These are phyloP conservation scores for Malurus alboscapulatus DNA, from an alignment of 2,113 vertebrate genomes.

Conservation along the genomic window DNA sequence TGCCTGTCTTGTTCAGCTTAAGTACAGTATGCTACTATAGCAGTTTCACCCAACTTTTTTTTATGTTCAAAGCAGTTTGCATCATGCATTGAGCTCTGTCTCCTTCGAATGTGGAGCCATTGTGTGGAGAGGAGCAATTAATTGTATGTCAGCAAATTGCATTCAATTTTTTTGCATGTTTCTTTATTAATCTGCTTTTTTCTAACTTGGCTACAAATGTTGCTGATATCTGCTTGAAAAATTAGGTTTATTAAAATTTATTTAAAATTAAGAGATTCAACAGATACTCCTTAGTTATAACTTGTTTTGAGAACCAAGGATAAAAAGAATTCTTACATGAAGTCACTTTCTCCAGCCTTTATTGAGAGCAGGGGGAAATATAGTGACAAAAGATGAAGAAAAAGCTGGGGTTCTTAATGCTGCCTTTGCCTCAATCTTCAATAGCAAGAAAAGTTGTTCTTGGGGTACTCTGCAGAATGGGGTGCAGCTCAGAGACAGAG, in stretches of 20 bases:
- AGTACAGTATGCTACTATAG: constrained; percentile 27
- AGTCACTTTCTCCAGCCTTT: not conserved
- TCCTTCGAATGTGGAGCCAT: not conserved
- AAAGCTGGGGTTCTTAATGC: not conserved
- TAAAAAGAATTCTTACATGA: not conserved
- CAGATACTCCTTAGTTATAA: not conserved
- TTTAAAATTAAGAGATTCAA: not conserved
- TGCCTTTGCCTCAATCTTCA: not conserved
- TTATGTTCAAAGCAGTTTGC: not conserved
- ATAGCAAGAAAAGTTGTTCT: not conserved
- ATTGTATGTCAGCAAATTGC: not conserved
- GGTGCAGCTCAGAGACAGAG: not conserved
- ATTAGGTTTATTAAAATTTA: not conserved
- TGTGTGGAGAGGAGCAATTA: not conserved
- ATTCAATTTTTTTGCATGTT: not conserved
- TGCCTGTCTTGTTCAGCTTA: constrained; percentile 45
- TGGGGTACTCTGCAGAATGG: not conserved
- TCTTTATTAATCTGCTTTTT: not conserved
- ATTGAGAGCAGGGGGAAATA: not conserved
- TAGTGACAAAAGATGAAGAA: not conserved
- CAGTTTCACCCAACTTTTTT: constrained; percentile 3
- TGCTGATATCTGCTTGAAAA: not conserved
- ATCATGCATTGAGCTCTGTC: not conserved
- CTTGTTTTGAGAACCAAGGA: not conserved
- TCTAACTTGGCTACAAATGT: not conserved